Conservation (phyloP, 2,797 vertebrate species). For the Tolypeutes matacus region DNA sequence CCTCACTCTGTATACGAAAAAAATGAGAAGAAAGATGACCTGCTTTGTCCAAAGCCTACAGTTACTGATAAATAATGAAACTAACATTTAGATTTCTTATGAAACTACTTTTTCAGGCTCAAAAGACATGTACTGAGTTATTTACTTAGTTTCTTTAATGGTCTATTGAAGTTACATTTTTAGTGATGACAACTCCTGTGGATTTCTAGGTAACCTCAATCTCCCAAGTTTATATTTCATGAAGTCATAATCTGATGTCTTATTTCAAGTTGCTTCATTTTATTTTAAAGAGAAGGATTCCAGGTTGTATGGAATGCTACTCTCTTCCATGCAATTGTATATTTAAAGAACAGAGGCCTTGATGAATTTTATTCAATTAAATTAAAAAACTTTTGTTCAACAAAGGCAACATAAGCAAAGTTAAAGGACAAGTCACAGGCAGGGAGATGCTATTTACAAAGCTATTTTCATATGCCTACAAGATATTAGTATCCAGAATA, state of each 20-base stretch:
- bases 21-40: slow-evolving; percentile 30
- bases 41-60: neutral
- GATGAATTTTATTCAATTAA: slow-evolving; percentile 59
- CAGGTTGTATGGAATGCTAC: neutral
- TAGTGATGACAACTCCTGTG: neutral
- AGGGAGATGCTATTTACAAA: slow-evolving; percentile 55
- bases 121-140: slow-evolving; percentile 43
- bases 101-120: slow-evolving; percentile 5
- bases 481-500: slow-evolving; percentile 31
- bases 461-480: neutral
- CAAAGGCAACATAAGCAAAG: slow-evolving; percentile 50
- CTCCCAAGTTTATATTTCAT: slow-evolving; percentile 42
- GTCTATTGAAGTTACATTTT: slow-evolving; percentile 48
- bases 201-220: slow-evolving; percentile 56
- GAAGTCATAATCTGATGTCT: slow-evolving; percentile 33
- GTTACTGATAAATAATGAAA: slow-evolving; percentile 39
- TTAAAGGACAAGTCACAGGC: slow-evolving; percentile 25
- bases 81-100: slow-evolving; percentile 41
- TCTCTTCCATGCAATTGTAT: slow-evolving; percentile 20
- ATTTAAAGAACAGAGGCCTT: slow-evolving; percentile 46
- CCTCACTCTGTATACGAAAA: slow-evolving; percentile 31
- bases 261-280: slow-evolving; percentile 62
- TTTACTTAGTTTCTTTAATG: slow-evolving; percentile 44
- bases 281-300: slow-evolving; percentile 56
- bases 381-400: slow-evolving; percentile 21